Evolutionary conservation across 2,888 invertebrate genomes (phyloP), one percentile per base, ranked within the genome.

Genomic region (Amiota minor): DNA sequence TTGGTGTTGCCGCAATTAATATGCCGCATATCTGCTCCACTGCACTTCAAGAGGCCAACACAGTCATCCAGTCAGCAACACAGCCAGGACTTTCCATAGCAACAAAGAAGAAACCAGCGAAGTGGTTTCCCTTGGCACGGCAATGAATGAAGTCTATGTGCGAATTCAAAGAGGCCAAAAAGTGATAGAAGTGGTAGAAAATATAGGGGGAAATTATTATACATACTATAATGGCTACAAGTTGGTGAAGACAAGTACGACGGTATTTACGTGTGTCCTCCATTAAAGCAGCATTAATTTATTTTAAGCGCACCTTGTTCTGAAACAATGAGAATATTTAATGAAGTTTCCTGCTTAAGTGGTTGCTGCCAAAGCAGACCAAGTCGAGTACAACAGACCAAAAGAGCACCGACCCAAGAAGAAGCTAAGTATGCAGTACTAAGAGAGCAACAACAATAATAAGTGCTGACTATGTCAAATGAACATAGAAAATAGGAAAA

Each of bases 191-290:
- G 35, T 35, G 35, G 35, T 35, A 35, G 35, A 35, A 35, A 35
- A 35, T 35, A 35, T 6, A 8, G 35, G 35, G 35, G 35, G 35
- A 35, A 35, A 35, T 3, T 35, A 35, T 3, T 23, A 35, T 35
- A 35, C 35, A 6, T 35, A n/a, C n/a, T n/a, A 35, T 35, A 35
- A 35, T 35, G 35, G 35, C 35, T 35, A 53, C 53, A 53, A 53
- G 10, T 16, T 49, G 45, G 16, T 12, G 49, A 49, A 18, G 65
- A 47, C 11, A 65, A 49, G 65, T 49, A 14, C 18, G 18, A 23
- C 73, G 75, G 73, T 81, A 76, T 81, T 79, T 79, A 80, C 81
- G 80, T 81, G 81, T 81, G 81, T 81, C 78, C 79, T 62, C 77
- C 81, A 79, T 81, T 81, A 81, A 79, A 77, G 76, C 73, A 68